These are phyloP conservation scores for Criorhina ranunculi DNA, from an alignment of 2,888 invertebrate species.

Conservation along the genomic window DNA sequence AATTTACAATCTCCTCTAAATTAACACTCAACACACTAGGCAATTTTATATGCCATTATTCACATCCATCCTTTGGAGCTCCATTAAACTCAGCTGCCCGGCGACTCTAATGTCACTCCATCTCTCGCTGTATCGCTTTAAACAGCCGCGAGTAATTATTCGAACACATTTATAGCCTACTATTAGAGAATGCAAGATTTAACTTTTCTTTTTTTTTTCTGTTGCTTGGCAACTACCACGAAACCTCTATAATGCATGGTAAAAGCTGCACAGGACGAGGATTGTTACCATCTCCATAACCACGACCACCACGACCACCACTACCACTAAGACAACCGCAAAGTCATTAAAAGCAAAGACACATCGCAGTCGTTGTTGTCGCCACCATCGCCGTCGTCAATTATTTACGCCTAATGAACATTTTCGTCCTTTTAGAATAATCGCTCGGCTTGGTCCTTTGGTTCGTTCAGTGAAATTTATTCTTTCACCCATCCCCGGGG, in stretches of 20 bases:
- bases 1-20: too few species aligned
- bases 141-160: constrained; percentile 54
- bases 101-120: constrained; percentile 24
- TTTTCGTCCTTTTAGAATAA: constrained; percentile 76
- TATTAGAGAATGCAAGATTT: constrained; percentile 67
- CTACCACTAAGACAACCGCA: constrained; percentile 53
- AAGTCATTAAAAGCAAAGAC: constrained; percentile 76
- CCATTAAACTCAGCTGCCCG: constrained; percentile 9
- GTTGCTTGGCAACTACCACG: constrained; percentile 46
- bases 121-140: constrained; percentile 22
- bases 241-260: constrained; percentile 32
- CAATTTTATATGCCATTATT: constrained; percentile 32
- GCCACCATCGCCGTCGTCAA: constrained; percentile 66
- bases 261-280: constrained; percentile 6
- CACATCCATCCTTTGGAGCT: constrained; percentile 19
- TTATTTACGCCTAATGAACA: constrained; percentile 76
- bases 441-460: constrained; percentile 70
- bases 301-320: constrained; percentile 14
- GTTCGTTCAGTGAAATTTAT: constrained; percentile 68
- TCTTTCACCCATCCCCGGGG: constrained; percentile 50
- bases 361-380: constrained; percentile 73
- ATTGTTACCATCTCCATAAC: constrained; percentile 31
- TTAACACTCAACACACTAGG: too few species aligned
- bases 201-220: constrained; percentile 42
- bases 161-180: constrained; percentile 69